Percentiles rank a stretch among this genome's conserved stretches.
Conservation (phyloP, 2,888 invertebrate species). For the Tubulanus polymorphus region DNA sequence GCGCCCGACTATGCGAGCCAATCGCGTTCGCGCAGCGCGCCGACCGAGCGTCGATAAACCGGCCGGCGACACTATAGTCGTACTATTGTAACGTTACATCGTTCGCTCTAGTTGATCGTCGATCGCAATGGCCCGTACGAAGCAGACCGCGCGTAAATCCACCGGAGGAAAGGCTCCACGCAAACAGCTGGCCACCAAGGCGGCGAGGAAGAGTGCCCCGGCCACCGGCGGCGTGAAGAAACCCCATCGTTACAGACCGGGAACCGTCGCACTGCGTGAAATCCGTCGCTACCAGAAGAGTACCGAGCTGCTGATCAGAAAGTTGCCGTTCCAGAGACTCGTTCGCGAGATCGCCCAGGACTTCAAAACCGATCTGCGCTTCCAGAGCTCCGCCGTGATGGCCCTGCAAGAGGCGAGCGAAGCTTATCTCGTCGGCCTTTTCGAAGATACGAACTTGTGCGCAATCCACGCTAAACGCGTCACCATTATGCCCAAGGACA, state of each 20-base stretch:
- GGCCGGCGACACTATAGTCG: slow-evolving; percentile 7
- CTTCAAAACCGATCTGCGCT: slow-evolving; percentile 93
- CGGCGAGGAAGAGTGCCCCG: too few relatives aligned
- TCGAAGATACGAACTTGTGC: slow-evolving; percentile 95
- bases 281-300: slow-evolving; percentile 96
- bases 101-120: too few relatives aligned
- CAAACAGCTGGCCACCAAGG: too few relatives aligned
- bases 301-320: slow-evolving; percentile 90
- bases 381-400: slow-evolving; percentile 91
- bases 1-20: not conserved
- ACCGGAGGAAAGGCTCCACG: too few relatives aligned
- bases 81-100: too few relatives aligned
- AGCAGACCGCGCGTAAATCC: too few relatives aligned
- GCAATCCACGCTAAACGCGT: slow-evolving; percentile 95
- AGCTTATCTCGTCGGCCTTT: slow-evolving; percentile 87
- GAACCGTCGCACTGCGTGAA: slow-evolving; percentile 94
- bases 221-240: too few relatives aligned
- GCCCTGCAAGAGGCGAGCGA: slow-evolving; percentile 70
- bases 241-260: slow-evolving; percentile 92
- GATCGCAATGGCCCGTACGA: too few relatives aligned
- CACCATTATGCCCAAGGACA: slow-evolving; percentile 96
- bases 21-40: not conserved
- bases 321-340: slow-evolving; percentile 91
- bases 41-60: not conserved
- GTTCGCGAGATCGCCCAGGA: slow-evolving; percentile 97